Conservation (phyloP, 1,140 invertebrate species). For the Ylistrum balloti region DNA sequence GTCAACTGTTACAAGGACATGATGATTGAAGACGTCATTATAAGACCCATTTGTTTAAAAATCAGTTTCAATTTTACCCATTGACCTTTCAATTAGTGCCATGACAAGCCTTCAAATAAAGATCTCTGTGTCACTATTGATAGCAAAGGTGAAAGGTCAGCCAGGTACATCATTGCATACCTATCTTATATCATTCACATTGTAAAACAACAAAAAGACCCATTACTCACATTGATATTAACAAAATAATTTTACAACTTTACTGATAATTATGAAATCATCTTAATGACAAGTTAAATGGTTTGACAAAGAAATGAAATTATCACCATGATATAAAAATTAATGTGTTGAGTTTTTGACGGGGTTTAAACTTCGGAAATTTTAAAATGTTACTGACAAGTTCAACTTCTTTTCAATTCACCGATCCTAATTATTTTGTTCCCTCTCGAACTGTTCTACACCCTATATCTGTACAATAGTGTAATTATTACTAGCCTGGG, state of each 20-base stretch:
- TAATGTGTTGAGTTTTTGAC: not conserved
- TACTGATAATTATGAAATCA: not conserved
- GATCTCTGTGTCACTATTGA: too few relatives aligned
- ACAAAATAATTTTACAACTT: not conserved
- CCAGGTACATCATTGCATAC: not conserved
- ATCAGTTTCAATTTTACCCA: too few relatives aligned
- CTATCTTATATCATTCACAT: not conserved
- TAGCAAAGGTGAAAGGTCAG: not conserved
- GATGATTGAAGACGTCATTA: too few relatives aligned
- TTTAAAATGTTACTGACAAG: constrained; percentile 6
- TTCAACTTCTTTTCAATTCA: not conserved
- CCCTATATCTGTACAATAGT: not conserved
- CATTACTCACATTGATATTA: not conserved
- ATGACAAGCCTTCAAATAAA: too few relatives aligned
- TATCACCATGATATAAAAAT: not conserved
- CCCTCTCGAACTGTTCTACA: not conserved
- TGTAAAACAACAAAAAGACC: not conserved
- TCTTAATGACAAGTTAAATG: constrained; percentile 7
- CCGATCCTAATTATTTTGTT: not conserved
- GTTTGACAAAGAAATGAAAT: not conserved
- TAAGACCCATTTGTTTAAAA: too few relatives aligned
- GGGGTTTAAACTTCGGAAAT: not conserved
- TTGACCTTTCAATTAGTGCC: too few relatives aligned
- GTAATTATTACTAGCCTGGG: not conserved
- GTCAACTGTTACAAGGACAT: too few relatives aligned